Evolutionary conservation across 1,140 invertebrate genomes (phyloP).

Genomic region (Drosophila mauritiana): DNA sequence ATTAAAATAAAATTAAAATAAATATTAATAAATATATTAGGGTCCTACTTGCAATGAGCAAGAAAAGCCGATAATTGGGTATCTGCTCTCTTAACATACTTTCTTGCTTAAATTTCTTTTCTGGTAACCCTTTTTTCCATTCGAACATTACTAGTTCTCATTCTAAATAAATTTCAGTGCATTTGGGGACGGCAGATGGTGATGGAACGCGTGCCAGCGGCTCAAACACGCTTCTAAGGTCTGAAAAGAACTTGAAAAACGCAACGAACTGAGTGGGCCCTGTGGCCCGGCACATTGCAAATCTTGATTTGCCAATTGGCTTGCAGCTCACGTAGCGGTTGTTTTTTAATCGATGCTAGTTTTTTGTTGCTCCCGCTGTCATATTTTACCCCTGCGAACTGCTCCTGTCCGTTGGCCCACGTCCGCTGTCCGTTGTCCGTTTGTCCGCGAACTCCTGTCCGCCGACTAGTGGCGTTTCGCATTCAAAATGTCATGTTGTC

Average conservation of each 20-base stretch:
- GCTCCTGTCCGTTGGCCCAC: slow-evolving; percentile 11
- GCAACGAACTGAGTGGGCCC: background rate
- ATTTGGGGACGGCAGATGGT: slow-evolving; percentile 28
- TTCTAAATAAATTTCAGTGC: background rate
- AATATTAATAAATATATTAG: too few species aligned
- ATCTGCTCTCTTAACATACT: too few species aligned
- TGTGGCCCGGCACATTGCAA: slow-evolving; percentile 15
- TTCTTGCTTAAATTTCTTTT: too few species aligned
- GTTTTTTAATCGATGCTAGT: slow-evolving; percentile 68
- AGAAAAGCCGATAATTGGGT: too few species aligned
- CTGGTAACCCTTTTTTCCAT: too few species aligned
- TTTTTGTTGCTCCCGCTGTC: slow-evolving; percentile 69
- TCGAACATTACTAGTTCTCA: too few species aligned
- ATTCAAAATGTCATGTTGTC: slow-evolving; percentile 79
- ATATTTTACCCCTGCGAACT: slow-evolving; percentile 63
- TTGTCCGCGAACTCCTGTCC: slow-evolving; percentile 41
- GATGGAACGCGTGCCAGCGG: slow-evolving; percentile 61
- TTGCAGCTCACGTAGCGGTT: slow-evolving; percentile 55
- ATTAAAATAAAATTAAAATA: too few species aligned
- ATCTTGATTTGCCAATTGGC: slow-evolving; percentile 44
- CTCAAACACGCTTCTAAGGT: slow-evolving; percentile 59
- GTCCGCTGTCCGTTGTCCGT: slow-evolving; percentile 18
- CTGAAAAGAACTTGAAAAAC: background rate
- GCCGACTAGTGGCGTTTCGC: slow-evolving; percentile 52
- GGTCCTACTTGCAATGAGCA: too few species aligned